A percentile compares a stretch with the other conserved stretches of the same genome.
These are phyloP conservation scores for Antedon bifida DNA, from an alignment of 35 echinoderm and acorn worm species.

Conservation along the genomic window DNA sequence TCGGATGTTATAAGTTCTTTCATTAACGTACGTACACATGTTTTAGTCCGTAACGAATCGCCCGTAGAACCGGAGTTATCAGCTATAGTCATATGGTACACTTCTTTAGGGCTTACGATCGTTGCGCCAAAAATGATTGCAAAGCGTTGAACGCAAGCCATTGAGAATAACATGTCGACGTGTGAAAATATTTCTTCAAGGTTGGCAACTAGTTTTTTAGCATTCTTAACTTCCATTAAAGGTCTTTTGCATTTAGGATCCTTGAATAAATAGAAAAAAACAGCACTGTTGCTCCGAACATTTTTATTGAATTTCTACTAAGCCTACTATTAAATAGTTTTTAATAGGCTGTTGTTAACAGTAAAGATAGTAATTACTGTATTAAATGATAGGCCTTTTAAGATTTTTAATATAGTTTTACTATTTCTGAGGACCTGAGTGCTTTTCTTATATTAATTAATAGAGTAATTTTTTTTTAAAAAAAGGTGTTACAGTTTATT, in stretches of 20 bases:
- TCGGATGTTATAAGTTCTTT: slow-evolving; percentile 31
- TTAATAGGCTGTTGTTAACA: too few species aligned
- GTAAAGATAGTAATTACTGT: too few species aligned
- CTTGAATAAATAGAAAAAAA: neutral
- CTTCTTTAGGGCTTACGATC: slow-evolving; percentile 45
- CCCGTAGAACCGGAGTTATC: neutral
- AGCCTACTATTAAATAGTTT: too few species aligned
- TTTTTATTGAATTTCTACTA: too few species aligned
- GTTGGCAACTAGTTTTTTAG: slow-evolving; percentile 15
- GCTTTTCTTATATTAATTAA: too few species aligned
- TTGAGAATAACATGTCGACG: slow-evolving; percentile 28
- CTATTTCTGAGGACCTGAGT: too few species aligned
- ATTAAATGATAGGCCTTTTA: too few species aligned
- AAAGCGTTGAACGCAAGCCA: slow-evolving; percentile 9
- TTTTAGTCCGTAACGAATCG: slow-evolving; percentile 14
- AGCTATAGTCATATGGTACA: slow-evolving; percentile 33
- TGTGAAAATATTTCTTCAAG: slow-evolving; percentile 36
- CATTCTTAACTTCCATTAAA: neutral
- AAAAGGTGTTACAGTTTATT: too few species aligned
- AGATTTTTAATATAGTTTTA: too few species aligned
- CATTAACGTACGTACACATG: slow-evolving; percentile 31
- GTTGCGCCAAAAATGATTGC: slow-evolving; percentile 48
- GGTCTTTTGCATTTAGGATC: neutral
- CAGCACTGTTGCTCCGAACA: too few species aligned
- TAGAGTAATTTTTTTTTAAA: too few species aligned